These are phyloP conservation scores for Eupithecia abbreviata DNA, from an alignment of 2,888 invertebrate species.

Conservation along the genomic window DNA sequence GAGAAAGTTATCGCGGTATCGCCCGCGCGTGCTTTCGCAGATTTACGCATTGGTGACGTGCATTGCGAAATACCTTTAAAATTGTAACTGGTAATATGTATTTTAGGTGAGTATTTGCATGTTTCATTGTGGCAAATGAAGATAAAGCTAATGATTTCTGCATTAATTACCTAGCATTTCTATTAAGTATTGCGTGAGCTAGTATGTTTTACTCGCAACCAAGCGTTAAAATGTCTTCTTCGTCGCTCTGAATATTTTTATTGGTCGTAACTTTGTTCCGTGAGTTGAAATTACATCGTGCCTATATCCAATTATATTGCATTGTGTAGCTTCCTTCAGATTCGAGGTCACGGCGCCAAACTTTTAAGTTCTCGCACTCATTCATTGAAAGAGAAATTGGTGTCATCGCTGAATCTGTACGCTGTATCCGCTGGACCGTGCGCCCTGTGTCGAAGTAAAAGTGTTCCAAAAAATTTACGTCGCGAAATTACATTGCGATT, in stretches of 20 bases:
- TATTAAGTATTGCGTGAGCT: conserved; percentile 9
- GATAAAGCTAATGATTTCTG: conserved; percentile 28
- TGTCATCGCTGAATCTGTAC: conserved; percentile 75
- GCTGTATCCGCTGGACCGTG: conserved; percentile 61
- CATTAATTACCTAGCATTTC: conserved; percentile 27
- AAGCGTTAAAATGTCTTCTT: conserved; percentile 13
- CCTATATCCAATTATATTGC: conserved; percentile 34
- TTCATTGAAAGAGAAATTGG: conserved; percentile 82
- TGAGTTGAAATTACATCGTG: conserved; percentile 30
- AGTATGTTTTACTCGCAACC: conserved; percentile 5
- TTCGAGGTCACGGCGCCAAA: conserved; percentile 51
- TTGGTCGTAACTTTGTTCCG: conserved; percentile 11
- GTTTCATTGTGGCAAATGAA: conserved; percentile 38
- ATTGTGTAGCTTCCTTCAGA: conserved; percentile 46
- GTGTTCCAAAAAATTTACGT: conserved; percentile 81
- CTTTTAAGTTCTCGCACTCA: conserved; percentile 55
- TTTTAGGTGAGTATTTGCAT: conserved; percentile 52
- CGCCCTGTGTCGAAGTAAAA: conserved; percentile 78
- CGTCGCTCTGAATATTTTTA: conserved; percentile 7
- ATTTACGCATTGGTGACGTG: conserved; percentile 65
- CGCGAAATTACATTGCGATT: conserved; percentile 84
- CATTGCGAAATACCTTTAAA: conserved; percentile 61
- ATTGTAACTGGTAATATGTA: conserved; percentile 48
- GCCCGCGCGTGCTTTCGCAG: conserved; percentile 58
- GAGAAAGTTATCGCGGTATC: conserved; percentile 69